A percentile compares a stretch with the other conserved stretches of the same genome.
Evolutionary conservation across 2,888 invertebrate species (phyloP).

Genomic region (Colletes collaris): DNA sequence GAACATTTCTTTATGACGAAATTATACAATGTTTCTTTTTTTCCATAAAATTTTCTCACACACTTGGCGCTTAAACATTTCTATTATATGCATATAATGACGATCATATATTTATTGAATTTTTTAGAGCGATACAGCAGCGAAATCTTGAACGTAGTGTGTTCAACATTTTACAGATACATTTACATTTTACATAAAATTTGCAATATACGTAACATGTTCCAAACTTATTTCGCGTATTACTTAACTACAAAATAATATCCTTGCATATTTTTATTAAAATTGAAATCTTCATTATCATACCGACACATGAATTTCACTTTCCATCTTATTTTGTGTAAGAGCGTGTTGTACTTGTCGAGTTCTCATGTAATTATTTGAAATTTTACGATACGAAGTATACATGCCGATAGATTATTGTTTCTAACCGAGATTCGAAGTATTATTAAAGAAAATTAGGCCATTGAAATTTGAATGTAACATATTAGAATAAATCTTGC

Average conservation of each 20-base stretch:
- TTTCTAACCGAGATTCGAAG: neutral
- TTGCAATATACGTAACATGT: neutral
- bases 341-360: neutral
- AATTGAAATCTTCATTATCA: neutral
- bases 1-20: slow-evolving; percentile 23
- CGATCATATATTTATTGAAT: slow-evolving; percentile 12
- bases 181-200: slow-evolving; percentile 9
- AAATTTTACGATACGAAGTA: too few relatives aligned
- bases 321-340: too few relatives aligned
- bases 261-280: neutral
- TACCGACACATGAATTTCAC: neutral
- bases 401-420: neutral
- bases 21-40: slow-evolving; percentile 8
- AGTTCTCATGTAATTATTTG: neutral
- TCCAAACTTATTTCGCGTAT: neutral
- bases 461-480: neutral
- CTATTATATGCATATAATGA: slow-evolving; percentile 9
- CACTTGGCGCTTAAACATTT: slow-evolving; percentile 26
- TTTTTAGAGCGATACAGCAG: neutral
- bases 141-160: slow-evolving; percentile 16
- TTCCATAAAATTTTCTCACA: slow-evolving; percentile 22
- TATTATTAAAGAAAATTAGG: slow-evolving; percentile 3
- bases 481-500: slow-evolving; percentile 2
- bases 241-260: neutral
- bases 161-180: neutral